Evolutionary conservation across 2,113 vertebrate genomes (phyloP).

Genomic region (Paradisaea rubra): DNA sequence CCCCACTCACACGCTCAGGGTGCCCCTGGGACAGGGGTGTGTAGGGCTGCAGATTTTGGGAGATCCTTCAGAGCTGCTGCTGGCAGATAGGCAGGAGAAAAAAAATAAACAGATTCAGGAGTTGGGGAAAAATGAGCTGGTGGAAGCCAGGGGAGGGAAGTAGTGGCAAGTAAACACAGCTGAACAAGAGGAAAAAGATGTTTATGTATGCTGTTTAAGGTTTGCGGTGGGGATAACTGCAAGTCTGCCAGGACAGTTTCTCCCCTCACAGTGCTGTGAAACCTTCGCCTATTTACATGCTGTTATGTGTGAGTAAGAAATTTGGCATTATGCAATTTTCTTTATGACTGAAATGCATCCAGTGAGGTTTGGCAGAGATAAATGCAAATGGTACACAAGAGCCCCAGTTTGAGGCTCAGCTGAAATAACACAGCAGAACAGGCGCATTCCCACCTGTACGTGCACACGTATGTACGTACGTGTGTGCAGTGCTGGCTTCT

Average conservation of each 20-base stretch:
- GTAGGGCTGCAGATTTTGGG: not conserved
- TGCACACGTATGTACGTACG: not conserved
- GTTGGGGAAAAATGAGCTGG: slow-evolving; percentile 1
- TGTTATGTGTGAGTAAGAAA: not conserved
- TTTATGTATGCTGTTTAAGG: slow-evolving; percentile 20
- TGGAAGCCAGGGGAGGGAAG: not conserved
- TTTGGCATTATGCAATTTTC: not conserved
- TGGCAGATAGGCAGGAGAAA: not conserved
- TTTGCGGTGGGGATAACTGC: not conserved
- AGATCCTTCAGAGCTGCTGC: not conserved
- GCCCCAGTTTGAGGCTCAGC: not conserved
- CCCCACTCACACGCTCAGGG: not conserved
- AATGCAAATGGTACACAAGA: not conserved
- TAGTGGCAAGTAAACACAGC: slow-evolving; percentile 51
- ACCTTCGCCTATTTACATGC: not conserved
- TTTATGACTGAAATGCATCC: not conserved
- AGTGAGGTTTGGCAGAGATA: not conserved
- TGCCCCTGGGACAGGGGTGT: not conserved
- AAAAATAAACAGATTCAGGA: slow-evolving; percentile 46
- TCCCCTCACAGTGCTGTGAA: not conserved
- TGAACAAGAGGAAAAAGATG: slow-evolving; percentile 44
- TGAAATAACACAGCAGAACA: not conserved
- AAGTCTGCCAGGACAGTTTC: not conserved
- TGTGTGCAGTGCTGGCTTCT: not conserved
- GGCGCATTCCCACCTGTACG: rapidly evolving